Base-by-base conservation (phyloP, 2,888 invertebrate genomes). In the Anaspis maculata region DNA sequence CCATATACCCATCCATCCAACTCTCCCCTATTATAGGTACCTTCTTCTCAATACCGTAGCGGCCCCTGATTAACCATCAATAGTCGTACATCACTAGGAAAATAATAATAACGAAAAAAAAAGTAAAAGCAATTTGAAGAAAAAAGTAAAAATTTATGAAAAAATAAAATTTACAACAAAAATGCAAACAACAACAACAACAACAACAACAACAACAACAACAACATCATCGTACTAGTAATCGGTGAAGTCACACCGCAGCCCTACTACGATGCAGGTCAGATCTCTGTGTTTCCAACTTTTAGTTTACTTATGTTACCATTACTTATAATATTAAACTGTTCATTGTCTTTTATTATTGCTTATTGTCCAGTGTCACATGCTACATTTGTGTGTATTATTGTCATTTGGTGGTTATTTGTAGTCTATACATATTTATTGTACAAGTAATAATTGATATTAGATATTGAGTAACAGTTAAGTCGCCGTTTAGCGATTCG, bases 321-420 rank as follows among this genome's bases (percentile, higher is more conserved):
- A n/a, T n/a, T n/a, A n/a, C n/a, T 45, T 44, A 39, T 44, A 46
- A 44, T 42, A 39, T 41, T 40, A 35, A 35, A 48, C 46, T 54
- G 49, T 54, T 55, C 44, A 49, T 53, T 55, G 54, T 57, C 56
- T 54, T 54, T 55, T n/a, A n/a, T 35, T 56, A 59, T 66, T 65
- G 64, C 64, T 65, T 65, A 63, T 52, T 66, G 66, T 66, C 64
- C 64, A 64, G 64, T 66, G 64, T 66, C 62, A 64, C 59, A 60
- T 61, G 62, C 63, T 53, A 59, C 60, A 63, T 62, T 63, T 64
- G 59, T 64, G 62, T 64, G 60, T 59, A 59, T 61, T 54, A 61
- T 64, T 64, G 62, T 63, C 57, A 61, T 62, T 61, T 60, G 57
- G 55, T 63, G 59, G 61, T 64, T 62, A 62, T 61, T 62, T 64